Evolutionary conservation across 2,797 vertebrate species (phyloP), one percentile per base, ranked within the genome.

Genomic region (Schizopygopsis malacanthus): DNA sequence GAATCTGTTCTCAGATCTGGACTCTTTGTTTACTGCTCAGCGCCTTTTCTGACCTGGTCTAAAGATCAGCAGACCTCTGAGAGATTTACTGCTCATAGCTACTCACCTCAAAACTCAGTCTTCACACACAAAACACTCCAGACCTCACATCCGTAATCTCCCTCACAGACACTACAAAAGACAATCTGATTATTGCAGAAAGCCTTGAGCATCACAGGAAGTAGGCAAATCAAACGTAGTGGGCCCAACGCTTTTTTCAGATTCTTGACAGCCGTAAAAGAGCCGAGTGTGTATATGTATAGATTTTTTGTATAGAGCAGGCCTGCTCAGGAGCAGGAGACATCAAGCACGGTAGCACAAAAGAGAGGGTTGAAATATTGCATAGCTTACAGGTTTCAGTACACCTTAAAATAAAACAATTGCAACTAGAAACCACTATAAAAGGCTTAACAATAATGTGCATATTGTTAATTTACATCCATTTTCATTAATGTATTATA

Each of bases 221-320:
- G 70, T 12, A 75, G 76, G 86, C 82, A 89, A 90, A 90, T 90
- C 39, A 90, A 90, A 91, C 89, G 84, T 88, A 88, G 83, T 88
- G 85, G 89, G 80, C 82, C 81, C 63, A 86, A 81, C 76, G 79
- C 85, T 88, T 82, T 88, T 90, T 90, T 87, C 80, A 88, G 87
- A 89, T 87, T 90, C 87, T 85, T 90, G 84, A 89, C 28, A 79
- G 50, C 82, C 82, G 84, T 88, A 88, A 43, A 81, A 83, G 83
- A 43, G 82, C 77, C 73, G 37, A 70, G 87, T 86, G 83, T 86
- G 52, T 61, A 52, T 81, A 72, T 9, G 43, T 61, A 71, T 73
- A 84, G n/a, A 39, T 39, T 71, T 87, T 83, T 78, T 61, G 1
- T 28, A 28, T 28, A 28, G 1, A 28, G 1, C 82, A 80, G 39